Evolutionary conservation across 2,797 vertebrate genomes (phyloP).

Genomic region (Sarcophilus harrisii): DNA sequence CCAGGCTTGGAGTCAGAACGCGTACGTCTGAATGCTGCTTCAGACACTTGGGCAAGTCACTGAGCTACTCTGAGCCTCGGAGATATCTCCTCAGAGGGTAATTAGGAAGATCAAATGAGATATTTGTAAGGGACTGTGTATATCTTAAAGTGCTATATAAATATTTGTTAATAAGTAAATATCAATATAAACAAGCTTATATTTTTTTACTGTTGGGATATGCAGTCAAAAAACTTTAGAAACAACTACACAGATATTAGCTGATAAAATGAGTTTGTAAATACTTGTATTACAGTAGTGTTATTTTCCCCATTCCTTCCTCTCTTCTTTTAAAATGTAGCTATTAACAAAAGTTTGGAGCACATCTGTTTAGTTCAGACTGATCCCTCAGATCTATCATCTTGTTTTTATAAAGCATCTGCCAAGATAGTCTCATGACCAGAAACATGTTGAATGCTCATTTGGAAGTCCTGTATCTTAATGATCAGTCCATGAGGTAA

Average conservation of each 20-base stretch:
- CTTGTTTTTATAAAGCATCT: background rate
- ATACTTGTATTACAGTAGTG: background rate
- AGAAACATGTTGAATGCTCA: background rate
- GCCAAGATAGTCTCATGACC: constrained; percentile 1
- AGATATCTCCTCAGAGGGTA: background rate
- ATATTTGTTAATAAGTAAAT: background rate
- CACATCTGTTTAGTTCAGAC: background rate
- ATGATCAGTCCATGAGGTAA: background rate
- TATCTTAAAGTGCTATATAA: background rate
- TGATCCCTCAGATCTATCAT: background rate
- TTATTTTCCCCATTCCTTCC: background rate
- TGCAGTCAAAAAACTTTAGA: background rate
- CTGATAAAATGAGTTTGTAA: background rate
- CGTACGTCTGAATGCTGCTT: background rate
- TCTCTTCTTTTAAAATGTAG: background rate
- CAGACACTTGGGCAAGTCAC: background rate
- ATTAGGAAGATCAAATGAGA: background rate
- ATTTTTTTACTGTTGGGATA: background rate
- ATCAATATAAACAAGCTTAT: background rate
- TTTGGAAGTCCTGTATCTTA: background rate
- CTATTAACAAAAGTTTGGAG: background rate
- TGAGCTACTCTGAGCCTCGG: background rate
- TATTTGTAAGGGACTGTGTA: background rate
- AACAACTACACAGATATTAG: background rate
- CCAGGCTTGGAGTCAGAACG: background rate